Evolutionary conservation across 2,113 vertebrate genomes (phyloP), one percentile per base, ranked within the genome.

Genomic region (Ctenomys sociabilis): DNA sequence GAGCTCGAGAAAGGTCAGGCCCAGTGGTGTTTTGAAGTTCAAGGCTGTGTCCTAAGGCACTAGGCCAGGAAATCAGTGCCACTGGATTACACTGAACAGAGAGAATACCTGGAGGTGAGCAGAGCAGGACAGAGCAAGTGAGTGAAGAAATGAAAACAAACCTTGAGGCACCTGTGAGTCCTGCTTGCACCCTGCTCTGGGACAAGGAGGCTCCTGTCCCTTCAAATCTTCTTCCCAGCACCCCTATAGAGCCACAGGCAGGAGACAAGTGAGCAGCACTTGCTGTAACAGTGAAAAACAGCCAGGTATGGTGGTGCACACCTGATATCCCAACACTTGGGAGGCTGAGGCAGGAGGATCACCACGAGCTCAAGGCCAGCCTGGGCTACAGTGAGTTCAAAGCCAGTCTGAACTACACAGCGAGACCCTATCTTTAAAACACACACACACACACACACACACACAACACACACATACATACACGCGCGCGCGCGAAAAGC

Each of bases 231-330:
- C 49, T 28, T 16, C 40, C n/a, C 4, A 3, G 80, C n/a, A 63
- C 35, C 9, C 64, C 4, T 1, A 28, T 10, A 28, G 35, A 5
- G 59, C 61, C 24, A 9, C 52, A 17, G 35, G 37, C 3, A 16
- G 75, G 13, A 57, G 81, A 37, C 52, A 61, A 0, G 0, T 0
- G 0, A 19, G 6, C n/a, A n/a, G n/a, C n/a, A n/a, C n/a, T n/a
- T n/a, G n/a, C 28, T 5, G 3, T 14, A 43, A 45, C 49, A 57
- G 88, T 2, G 59, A 57, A 85, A 78, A 54, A 7, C 24, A 10
- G 10, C 59, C 35, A 32, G 35, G 35, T 8, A 17, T n/a, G 35
- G 68, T 17, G 66, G 35, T 70, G 35, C 17, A 70, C 35, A 7
- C 68, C 68, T 21, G 35, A n/a, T 9, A 70, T 19, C 35, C 16